Evolutionary conservation across 1,140 invertebrate genomes (phyloP), one percentile per base, ranked within the genome.

Genomic region (Halesus radiatus): DNA sequence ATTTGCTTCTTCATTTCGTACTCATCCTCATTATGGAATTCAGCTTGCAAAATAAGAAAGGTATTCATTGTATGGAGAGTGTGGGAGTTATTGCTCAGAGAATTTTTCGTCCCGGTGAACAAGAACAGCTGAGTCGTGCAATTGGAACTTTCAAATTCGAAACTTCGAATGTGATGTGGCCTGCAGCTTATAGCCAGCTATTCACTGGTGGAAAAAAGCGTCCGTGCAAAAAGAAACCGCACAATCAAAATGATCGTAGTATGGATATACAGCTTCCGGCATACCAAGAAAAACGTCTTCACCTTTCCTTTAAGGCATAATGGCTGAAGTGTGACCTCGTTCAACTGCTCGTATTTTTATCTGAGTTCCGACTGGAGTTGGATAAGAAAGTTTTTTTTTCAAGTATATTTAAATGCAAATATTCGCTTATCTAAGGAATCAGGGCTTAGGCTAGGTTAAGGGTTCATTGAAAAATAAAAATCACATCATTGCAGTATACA

Each of bases 91-190:
- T 74, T 74, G 53, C 56, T 22, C 22, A 54, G 4, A 8, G 10
- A 20, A 74, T 26, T 74, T 32, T 74, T 74, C 72, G 22, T 54
- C 23, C 52, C 20, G 50, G 54, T 54, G 29, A 50, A 54, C 23
- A 23, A 50, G 32, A 56, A 74, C 29, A 37, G 72, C 15, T 22
- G 56, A 54, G 26, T 56, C 56, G 53, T 20, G 60, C 18, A 22
- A 29, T 18, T 23, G n/a, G 32, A 76, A 62, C 74, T 54, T 62
- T 22, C 54, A n/a, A 62, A 64, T 60, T 76, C 23, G 20, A 76
- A 45, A 62, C 56, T 56, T 76, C 8, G 32, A 75, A 62, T 22
- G 74, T 50, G 29, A 62, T 37, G 56, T 18, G 16, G 56, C 54
- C 8, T 60, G 74, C 56, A 76, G 15, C 60, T 76, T 76, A 62